These are phyloP conservation scores for Drosophila malerkotliana DNA, from an alignment of 1,140 invertebrate genomes.

Conservation along the genomic window DNA sequence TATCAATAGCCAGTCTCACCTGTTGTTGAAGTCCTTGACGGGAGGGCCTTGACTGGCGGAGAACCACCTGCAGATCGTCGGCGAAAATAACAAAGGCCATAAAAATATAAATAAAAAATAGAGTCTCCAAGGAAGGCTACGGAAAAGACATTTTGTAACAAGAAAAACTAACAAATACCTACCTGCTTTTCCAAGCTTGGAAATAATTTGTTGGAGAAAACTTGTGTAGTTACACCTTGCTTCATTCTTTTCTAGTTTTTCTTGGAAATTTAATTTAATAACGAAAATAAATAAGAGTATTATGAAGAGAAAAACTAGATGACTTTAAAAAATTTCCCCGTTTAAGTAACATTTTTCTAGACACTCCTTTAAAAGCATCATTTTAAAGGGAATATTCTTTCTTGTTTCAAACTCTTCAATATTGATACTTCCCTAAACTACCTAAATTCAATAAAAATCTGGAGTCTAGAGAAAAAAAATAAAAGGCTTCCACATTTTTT, in stretches of 20 bases:
- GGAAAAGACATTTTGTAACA: neutral
- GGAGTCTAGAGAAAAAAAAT: neutral
- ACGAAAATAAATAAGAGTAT: too few relatives aligned
- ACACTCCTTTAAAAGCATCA: too few relatives aligned
- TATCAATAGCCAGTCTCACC: conserved; percentile 28
- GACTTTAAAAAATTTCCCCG: too few relatives aligned
- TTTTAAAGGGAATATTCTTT: too few relatives aligned
- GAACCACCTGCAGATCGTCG: neutral
- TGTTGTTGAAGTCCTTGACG: conserved; percentile 18
- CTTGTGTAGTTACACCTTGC: too few relatives aligned
- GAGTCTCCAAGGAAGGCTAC: neutral
- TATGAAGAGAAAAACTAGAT: too few relatives aligned
- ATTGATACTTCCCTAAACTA: neutral
- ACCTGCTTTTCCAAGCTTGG: neutral
- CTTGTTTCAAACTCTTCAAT: neutral
- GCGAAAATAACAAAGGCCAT: neutral
- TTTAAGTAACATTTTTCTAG: too few relatives aligned
- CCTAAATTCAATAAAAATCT: conserved; percentile 1
- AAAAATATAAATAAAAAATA: neutral
- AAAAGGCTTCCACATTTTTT: conserved; percentile 55
- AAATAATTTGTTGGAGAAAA: neutral
- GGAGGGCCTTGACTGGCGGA: too few relatives aligned
- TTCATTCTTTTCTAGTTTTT: too few relatives aligned
- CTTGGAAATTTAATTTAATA: too few relatives aligned
- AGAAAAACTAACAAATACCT: neutral